Conservation (phyloP, 1,140 invertebrate genomes). For the Drosophila burlai region DNA sequence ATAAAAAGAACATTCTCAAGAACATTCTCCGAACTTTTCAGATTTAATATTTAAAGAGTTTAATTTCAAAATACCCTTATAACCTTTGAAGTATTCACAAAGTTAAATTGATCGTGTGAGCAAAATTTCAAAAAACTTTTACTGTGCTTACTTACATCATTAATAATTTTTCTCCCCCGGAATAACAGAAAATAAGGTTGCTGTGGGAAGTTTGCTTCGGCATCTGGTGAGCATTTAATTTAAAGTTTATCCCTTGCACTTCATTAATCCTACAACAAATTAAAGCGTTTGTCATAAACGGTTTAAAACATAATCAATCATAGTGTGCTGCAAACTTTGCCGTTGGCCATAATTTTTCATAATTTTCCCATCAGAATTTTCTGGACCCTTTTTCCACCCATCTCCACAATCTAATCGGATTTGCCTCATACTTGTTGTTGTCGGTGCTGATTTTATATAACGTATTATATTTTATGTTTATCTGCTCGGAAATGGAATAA, state of each 20-base stretch:
- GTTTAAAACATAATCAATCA: constrained; percentile 78
- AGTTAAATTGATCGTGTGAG: too few relatives aligned
- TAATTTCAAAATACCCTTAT: not conserved
- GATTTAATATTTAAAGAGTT: not conserved
- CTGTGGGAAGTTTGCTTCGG: not conserved
- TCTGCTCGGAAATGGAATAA: constrained; percentile 77
- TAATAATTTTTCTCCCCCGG: constrained; percentile 25
- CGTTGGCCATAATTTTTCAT: constrained; percentile 57
- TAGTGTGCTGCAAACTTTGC: constrained; percentile 45
- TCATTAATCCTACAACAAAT: constrained; percentile 76
- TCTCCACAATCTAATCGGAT: constrained; percentile 57
- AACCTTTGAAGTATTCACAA: not conserved
- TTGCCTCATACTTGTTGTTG: constrained; percentile 40
- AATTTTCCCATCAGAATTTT: constrained; percentile 56
- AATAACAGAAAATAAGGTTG: constrained; percentile 1
- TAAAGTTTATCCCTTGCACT: constrained; percentile 47
- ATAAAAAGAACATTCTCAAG: too few relatives aligned
- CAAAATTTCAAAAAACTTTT: not conserved
- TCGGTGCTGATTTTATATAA: constrained; percentile 67
- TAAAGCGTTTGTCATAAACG: constrained; percentile 74
- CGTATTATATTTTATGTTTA: constrained; percentile 76
- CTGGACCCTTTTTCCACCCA: constrained; percentile 1
- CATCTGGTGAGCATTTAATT: constrained; percentile 46
- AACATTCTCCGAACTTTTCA: not conserved
- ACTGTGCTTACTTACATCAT: not conserved